phyloP scores from a whole-genome alignment of 2,888 invertebrate genomes.

The Chrysotoxum bicinctum region DNA sequence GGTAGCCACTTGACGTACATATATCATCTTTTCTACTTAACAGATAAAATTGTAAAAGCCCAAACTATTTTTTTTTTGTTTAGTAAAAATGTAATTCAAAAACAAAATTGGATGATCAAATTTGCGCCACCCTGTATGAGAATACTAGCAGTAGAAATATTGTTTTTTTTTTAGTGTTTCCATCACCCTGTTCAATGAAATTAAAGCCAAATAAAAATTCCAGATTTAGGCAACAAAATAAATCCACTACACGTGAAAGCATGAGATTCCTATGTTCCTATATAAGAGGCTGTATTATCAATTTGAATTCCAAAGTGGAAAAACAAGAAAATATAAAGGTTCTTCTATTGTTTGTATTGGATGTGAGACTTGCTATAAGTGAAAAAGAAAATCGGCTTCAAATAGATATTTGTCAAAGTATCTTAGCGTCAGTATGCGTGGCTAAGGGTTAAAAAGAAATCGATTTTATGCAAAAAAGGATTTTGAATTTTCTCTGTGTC shows the following conservation, averaged over 20 bases:
- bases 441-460: background rate
- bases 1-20: too few relatives aligned
- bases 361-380: background rate
- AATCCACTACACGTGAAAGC: background rate
- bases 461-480: conserved; percentile 3
- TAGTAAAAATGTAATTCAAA: too few relatives aligned
- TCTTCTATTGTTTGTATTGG: background rate
- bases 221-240: background rate
- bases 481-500: background rate
- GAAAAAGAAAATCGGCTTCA: background rate
- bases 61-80: too few relatives aligned
- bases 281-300: background rate
- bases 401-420: background rate
- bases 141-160: too few relatives aligned
- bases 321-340: background rate
- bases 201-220: background rate
- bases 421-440: background rate
- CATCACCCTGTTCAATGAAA: background rate
- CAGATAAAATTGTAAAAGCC: too few relatives aligned
- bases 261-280: background rate
- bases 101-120: too few relatives aligned
- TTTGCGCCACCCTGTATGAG: too few relatives aligned
- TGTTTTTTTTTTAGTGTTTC: too few relatives aligned
- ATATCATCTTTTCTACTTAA: too few relatives aligned
- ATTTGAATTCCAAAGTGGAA: background rate